Conservation (phyloP, 2,797 vertebrate genomes). For the Myotis findleyi region DNA sequence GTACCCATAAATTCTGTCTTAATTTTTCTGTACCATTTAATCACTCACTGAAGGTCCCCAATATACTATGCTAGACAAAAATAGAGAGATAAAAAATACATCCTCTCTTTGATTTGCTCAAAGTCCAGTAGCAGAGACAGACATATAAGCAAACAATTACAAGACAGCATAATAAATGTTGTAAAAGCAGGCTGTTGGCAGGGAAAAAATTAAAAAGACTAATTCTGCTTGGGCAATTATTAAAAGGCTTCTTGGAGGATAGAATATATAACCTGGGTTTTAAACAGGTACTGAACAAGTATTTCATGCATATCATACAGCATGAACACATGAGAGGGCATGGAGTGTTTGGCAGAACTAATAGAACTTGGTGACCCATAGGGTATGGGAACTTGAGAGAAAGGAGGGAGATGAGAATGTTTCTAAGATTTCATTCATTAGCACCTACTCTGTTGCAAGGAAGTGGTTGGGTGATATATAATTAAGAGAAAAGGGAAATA, state of each 20-base stretch:
- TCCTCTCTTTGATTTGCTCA: neutral
- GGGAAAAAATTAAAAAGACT: neutral
- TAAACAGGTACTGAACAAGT: neutral
- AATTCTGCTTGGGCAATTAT: neutral
- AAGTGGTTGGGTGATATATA: neutral
- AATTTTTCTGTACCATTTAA: neutral
- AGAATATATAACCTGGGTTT: neutral
- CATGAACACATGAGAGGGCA: neutral
- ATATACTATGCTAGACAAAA: neutral
- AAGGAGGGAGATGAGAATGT: neutral
- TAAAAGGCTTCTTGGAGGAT: conserved; percentile 15
- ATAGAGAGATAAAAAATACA: neutral
- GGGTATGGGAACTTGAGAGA: neutral
- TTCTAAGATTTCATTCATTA: neutral
- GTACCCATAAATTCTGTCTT: neutral
- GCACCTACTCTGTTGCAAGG: neutral
- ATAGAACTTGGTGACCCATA: neutral
- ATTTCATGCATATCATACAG: neutral
- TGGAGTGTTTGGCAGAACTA: neutral
- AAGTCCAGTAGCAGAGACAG: neutral
- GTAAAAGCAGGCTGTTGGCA: neutral
- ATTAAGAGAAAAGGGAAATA: neutral
- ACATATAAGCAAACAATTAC: neutral
- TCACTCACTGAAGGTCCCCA: neutral
- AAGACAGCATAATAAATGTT: neutral